These are phyloP conservation scores for Prionace glauca DNA, from an alignment of 2,797 vertebrate species.

Conservation along the genomic window DNA sequence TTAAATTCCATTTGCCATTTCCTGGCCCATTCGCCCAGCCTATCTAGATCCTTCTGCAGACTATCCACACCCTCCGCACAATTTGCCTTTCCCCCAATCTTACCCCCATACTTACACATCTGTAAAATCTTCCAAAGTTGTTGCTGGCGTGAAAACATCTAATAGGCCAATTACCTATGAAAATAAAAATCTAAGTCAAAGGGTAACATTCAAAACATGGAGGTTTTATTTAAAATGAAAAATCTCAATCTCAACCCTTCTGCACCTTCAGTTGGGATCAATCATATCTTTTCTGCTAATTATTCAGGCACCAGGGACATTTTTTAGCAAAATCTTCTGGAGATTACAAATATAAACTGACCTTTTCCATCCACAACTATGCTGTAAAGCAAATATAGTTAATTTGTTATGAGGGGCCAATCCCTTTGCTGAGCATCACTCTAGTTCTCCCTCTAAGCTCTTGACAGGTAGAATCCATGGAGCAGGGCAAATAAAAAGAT, in stretches of 20 bases:
- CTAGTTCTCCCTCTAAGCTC: not conserved
- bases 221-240: not conserved
- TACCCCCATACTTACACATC: conserved; percentile 99
- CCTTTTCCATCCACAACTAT: not conserved
- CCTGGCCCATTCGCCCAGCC: too few species aligned
- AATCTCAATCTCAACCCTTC: not conserved
- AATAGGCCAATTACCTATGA: conserved; percentile 89
- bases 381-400: not conserved
- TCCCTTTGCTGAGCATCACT: not conserved
- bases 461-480: not conserved
- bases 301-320: not conserved
- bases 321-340: not conserved
- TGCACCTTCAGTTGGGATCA: not conserved
- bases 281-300: not conserved
- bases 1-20: too few species aligned
- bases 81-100: too few species aligned
- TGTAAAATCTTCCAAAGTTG: conserved; percentile 83
- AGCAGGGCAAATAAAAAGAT: not conserved
- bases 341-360: not conserved
- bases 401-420: not conserved
- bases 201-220: not conserved
- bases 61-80: too few species aligned
- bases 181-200: conserved; percentile 41
- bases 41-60: too few species aligned
- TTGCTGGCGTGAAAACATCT: conserved; percentile 86